A percentile compares a stretch with the other conserved stretches of the same genome.
These are phyloP conservation scores for Chymomyza amoena DNA, from an alignment of 2,888 invertebrate species.

Conservation along the genomic window DNA sequence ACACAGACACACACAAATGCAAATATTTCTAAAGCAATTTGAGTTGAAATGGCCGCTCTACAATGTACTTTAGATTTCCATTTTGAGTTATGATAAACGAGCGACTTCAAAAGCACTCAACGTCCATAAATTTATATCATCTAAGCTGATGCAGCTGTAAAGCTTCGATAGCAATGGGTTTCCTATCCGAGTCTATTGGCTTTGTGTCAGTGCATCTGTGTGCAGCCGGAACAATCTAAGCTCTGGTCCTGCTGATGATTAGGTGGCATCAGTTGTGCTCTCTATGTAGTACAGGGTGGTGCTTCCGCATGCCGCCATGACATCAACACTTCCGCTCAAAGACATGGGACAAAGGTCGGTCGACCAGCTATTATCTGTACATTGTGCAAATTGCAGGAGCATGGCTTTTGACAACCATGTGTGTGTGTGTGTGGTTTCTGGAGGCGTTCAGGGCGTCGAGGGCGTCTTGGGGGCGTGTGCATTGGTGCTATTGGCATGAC, in stretches of 20 bases:
- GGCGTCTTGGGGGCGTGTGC: background rate
- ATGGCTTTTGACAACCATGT: background rate
- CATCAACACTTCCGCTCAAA: background rate
- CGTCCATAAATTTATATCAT: background rate
- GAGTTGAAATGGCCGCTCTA: background rate
- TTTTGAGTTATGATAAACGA: background rate
- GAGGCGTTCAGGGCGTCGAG: background rate
- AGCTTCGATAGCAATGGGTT: background rate
- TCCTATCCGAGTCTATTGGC: too few species aligned
- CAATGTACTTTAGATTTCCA: background rate
- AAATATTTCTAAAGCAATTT: background rate
- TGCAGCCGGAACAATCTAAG: slow-evolving; percentile 18
- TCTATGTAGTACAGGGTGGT: background rate
- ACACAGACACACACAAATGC: background rate
- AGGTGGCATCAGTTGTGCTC: background rate
- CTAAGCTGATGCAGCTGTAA: background rate
- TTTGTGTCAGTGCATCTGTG: background rate
- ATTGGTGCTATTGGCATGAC: background rate
- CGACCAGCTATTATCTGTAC: too few species aligned
- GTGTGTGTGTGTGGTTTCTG: background rate
- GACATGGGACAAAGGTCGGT: background rate
- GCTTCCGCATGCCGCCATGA: background rate
- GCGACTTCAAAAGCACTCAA: background rate
- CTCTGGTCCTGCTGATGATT: slow-evolving; percentile 20
- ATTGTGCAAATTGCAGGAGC: background rate